phyloP scores from a whole-genome alignment of 2,888 invertebrate species.

The Cylloceria caligata region DNA sequence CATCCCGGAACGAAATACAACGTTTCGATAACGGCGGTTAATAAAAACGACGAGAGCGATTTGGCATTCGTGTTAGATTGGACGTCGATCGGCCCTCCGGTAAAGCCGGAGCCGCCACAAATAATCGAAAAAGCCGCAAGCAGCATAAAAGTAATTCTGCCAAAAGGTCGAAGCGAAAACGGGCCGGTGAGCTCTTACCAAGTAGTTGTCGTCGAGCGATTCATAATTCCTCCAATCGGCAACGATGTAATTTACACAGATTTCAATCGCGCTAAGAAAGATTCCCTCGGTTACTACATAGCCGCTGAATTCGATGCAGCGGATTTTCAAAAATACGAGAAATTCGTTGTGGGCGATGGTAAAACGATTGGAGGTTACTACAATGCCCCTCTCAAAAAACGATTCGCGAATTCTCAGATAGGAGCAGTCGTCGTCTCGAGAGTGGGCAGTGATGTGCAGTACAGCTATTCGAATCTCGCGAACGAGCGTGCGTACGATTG shows the following conservation, averaged over 20 bases:
- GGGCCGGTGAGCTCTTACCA: conserved; percentile 92
- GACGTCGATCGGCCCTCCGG: conserved; percentile 91
- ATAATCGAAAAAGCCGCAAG: conserved; percentile 87
- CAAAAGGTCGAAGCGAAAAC: conserved; percentile 89
- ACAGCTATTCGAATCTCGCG: conserved; percentile 79
- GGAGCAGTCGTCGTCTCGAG: conserved; percentile 85
- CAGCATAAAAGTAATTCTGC: conserved; percentile 89
- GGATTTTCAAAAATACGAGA: conserved; percentile 84
- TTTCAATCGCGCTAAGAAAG: conserved; percentile 88
- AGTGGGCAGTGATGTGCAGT: conserved; percentile 82
- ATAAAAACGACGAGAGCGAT: conserved; percentile 87
- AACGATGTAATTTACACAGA: conserved; percentile 86
- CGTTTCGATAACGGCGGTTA: conserved; percentile 89
- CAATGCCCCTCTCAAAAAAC: conserved; percentile 89
- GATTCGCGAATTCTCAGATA: conserved; percentile 73
- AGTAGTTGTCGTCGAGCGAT: conserved; percentile 89
- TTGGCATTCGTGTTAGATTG: conserved; percentile 86
- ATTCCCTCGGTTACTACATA: conserved; percentile 92
- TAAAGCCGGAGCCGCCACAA: conserved; percentile 88
- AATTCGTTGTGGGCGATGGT: conserved; percentile 92
- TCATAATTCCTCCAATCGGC: conserved; percentile 88
- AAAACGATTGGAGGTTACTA: conserved; percentile 90
- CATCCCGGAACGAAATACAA: conserved; percentile 92
- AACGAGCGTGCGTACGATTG: conserved; percentile 58
- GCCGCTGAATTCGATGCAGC: conserved; percentile 91